A percentile compares a stretch with the other conserved stretches of the same genome.
Evolutionary conservation across 1,140 invertebrate species (phyloP).

Genomic region (Aporrectodea caliginosa): DNA sequence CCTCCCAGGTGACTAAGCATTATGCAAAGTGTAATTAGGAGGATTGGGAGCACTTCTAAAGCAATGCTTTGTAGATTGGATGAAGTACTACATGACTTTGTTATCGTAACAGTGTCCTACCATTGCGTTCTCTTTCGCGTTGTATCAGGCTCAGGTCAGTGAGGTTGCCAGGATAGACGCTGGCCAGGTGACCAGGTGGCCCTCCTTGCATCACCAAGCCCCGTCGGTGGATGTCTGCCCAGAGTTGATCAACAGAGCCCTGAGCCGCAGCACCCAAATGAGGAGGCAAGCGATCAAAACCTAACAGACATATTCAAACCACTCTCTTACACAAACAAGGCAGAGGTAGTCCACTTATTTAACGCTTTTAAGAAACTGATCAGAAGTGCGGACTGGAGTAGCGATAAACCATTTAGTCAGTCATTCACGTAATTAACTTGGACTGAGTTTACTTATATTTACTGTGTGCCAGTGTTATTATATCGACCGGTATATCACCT

Average conservation of each 20-base stretch:
- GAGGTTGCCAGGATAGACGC: conserved; percentile 59
- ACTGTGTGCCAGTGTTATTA: too few relatives aligned
- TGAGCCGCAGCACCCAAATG: conserved; percentile 43
- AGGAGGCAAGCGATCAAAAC: conserved; percentile 45
- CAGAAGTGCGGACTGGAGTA: too few relatives aligned
- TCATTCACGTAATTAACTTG: too few relatives aligned
- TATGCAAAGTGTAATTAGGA: background rate
- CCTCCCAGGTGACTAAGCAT: background rate
- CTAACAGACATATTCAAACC: too few relatives aligned
- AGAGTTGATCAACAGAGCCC: conserved; percentile 74
- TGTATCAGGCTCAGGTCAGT: conserved; percentile 68
- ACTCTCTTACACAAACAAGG: too few relatives aligned
- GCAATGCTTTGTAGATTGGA: too few relatives aligned
- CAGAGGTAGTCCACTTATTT: too few relatives aligned
- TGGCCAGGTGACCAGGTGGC: conserved; percentile 62
- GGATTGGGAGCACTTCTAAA: background rate
- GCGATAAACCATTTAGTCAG: too few relatives aligned
- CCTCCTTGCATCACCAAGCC: conserved; percentile 43
- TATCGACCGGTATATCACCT: too few relatives aligned
- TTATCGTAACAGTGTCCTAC: conserved; percentile 51
- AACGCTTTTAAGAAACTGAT: too few relatives aligned
- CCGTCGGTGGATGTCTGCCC: conserved; percentile 82
- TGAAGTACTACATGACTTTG: too few relatives aligned
- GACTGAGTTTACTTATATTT: too few relatives aligned
- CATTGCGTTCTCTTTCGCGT: conserved; percentile 75